These are phyloP conservation scores for Himantopus leucocephalus DNA, from an alignment of 2,113 vertebrate species.

Conservation along the genomic window DNA sequence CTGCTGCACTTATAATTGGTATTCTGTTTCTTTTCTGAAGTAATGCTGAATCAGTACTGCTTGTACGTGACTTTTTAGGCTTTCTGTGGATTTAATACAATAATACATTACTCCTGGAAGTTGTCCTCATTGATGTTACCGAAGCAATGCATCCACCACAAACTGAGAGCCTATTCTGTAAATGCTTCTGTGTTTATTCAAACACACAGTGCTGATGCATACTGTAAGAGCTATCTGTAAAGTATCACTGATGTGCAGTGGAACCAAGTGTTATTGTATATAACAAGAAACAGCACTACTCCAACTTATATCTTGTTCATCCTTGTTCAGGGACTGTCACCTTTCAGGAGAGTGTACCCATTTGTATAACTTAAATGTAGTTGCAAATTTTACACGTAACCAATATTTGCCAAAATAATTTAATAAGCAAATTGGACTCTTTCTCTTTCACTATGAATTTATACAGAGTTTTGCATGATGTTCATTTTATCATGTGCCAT, in stretches of 20 bases:
- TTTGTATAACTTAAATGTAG: fast-evolving
- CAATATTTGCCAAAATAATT: not conserved
- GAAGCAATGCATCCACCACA: not conserved
- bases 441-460: not conserved
- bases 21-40: not conserved
- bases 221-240: not conserved
- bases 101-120: not conserved
- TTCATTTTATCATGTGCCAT: not conserved
- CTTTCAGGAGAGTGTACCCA: not conserved
- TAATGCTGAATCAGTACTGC: not conserved
- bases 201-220: fast-evolving
- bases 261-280: not conserved
- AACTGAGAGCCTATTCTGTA: not conserved
- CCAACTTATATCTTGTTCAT: not conserved
- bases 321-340: not conserved
- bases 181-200: not conserved
- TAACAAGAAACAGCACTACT: not conserved
- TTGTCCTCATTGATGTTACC: not conserved
- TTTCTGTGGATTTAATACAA: not conserved
- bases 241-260: fast-evolving
- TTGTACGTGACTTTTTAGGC: not conserved
- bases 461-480: not conserved
- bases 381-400: not conserved
- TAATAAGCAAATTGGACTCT: not conserved
- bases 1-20: not conserved